A percentile compares a stretch with the other conserved stretches of the same genome.
Conservation (phyloP, 2,797 vertebrate genomes). For the Phataginus tricuspis region DNA sequence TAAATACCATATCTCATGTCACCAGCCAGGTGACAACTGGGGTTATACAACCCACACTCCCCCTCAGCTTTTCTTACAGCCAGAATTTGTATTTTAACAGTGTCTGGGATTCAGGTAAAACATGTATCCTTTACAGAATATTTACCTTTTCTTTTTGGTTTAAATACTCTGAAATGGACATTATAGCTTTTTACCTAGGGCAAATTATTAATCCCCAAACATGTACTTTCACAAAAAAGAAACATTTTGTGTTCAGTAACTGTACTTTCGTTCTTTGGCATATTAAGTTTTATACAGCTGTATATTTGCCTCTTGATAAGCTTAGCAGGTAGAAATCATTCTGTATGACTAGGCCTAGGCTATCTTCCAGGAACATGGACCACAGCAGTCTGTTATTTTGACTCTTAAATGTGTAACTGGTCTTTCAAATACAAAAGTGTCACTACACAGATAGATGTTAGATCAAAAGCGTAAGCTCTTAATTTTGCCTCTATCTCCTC, state of each 20-base stretch:
- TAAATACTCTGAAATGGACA: conserved; percentile 26
- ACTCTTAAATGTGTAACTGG: neutral
- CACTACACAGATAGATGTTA: neutral
- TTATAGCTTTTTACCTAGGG: neutral
- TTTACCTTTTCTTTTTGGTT: conserved; percentile 42
- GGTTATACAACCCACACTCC: too few relatives aligned
- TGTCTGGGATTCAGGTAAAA: neutral
- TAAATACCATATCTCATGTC: neutral
- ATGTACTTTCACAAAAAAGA: conserved; percentile 7
- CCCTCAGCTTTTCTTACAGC: neutral
- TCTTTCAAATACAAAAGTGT: neutral
- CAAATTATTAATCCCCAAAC: neutral
- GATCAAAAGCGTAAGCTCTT: neutral
- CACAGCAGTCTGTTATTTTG: neutral
- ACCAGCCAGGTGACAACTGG: neutral
- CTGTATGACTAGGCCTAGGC: neutral
- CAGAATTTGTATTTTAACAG: neutral
- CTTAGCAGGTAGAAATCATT: neutral
- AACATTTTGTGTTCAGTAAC: neutral
- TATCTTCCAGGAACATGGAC: neutral
- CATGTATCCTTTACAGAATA: neutral
- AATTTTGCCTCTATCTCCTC: neutral
- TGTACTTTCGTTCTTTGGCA: neutral
- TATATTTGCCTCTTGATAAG: neutral
- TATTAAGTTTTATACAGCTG: neutral